Conservation (phyloP, 2,888 invertebrate species). For the Harpalus rubripes region DNA sequence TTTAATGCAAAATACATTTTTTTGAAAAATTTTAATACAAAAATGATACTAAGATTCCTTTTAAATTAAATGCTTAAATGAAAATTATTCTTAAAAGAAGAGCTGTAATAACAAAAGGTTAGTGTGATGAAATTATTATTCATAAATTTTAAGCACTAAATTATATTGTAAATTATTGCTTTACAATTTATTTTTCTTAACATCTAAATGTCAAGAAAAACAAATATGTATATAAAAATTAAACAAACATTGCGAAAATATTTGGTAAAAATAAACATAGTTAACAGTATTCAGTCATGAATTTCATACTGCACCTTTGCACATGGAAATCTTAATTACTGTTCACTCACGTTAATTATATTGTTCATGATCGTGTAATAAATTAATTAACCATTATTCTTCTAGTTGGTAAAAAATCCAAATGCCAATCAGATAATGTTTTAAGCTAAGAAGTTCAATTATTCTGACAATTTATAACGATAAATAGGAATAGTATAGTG, state of each 20-base stretch:
- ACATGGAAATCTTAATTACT: conserved; percentile 29
- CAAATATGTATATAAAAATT: background rate
- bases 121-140: background rate
- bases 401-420: conserved; percentile 23
- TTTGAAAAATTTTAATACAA: too few species aligned
- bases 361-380: conserved; percentile 50
- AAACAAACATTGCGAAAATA: background rate
- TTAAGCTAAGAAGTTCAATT: conserved; percentile 36
- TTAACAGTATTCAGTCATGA: conserved; percentile 21
- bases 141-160: background rate
- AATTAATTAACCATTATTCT: conserved; percentile 54
- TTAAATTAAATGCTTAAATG: too few species aligned
- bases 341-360: conserved; percentile 46
- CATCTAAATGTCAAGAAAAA: background rate
- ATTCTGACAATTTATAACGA: conserved; percentile 42
- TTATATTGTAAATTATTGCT: background rate
- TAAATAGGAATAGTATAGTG: conserved; percentile 32
- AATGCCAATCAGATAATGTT: conserved; percentile 55
- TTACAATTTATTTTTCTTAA: background rate
- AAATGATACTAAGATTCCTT: too few species aligned
- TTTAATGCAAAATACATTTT: too few species aligned
- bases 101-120: too few species aligned
- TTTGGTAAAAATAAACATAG: conserved; percentile 16
- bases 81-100: too few species aligned
- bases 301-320: conserved; percentile 25